Percentiles rank a stretch among this genome's conserved stretches.
Evolutionary conservation across 2,797 vertebrate species (phyloP).

Genomic region (Crenuchus spilurus): DNA sequence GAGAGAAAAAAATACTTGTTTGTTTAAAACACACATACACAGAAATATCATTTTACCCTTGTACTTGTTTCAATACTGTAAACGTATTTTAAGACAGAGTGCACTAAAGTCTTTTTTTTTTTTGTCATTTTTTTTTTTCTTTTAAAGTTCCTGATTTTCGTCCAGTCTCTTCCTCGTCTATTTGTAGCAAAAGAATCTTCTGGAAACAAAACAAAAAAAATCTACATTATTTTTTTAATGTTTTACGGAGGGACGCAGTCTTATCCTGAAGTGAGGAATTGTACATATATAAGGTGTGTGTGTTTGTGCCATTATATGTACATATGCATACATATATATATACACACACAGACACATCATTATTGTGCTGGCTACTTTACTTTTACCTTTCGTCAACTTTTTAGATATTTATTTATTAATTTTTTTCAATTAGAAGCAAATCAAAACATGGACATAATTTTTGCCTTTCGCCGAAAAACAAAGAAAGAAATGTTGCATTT

Average conservation of each 20-base stretch:
- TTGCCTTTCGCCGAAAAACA: slow-evolving; percentile 35
- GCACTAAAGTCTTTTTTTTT: slow-evolving; percentile 86
- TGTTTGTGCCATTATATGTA: slow-evolving; percentile 78
- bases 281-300: slow-evolving; percentile 70
- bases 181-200: slow-evolving; percentile 69
- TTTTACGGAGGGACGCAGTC: slow-evolving; percentile 65
- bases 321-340: slow-evolving; percentile 79
- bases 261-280: slow-evolving; percentile 70
- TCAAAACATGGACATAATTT: slow-evolving; percentile 55
- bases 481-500: slow-evolving; percentile 86
- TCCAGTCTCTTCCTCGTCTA: slow-evolving; percentile 72
- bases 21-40: slow-evolving; percentile 96
- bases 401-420: slow-evolving; percentile 46
- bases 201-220: slow-evolving; percentile 44
- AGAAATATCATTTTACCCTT: slow-evolving; percentile 96
- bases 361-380: slow-evolving; percentile 89
- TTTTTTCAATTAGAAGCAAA: slow-evolving; percentile 68
- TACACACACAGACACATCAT: slow-evolving; percentile 73
- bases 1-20: slow-evolving; percentile 60
- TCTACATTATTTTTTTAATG: slow-evolving; percentile 50
- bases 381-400: slow-evolving; percentile 83
- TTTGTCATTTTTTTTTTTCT: slow-evolving; percentile 76
- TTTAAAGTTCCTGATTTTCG: slow-evolving; percentile 86
- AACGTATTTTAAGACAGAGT: slow-evolving; percentile 99
- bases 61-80: slow-evolving; percentile 99